Conservation (phyloP, 2,888 invertebrate genomes). For the Megaustenia siamemsis region DNA sequence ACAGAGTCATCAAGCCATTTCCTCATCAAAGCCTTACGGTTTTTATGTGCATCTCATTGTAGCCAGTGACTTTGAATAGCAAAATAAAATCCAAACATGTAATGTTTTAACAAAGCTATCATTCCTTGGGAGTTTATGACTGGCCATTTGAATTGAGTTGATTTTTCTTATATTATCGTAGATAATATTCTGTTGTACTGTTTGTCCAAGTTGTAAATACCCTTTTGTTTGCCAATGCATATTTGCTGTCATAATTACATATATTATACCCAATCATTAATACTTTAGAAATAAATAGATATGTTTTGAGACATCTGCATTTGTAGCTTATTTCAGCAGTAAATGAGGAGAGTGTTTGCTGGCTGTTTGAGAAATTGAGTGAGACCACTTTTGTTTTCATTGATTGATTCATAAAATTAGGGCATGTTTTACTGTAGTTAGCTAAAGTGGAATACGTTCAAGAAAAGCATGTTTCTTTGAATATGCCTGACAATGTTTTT, state of each 20-base stretch:
- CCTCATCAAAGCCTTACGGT: neutral
- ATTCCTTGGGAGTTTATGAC: conserved; percentile 26
- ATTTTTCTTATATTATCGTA: neutral
- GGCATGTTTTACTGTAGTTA: too few species aligned
- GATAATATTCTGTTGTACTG: conserved; percentile 14
- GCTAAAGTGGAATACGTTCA: too few species aligned
- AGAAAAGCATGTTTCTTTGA: too few species aligned
- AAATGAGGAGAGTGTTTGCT: neutral
- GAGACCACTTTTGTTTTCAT: too few species aligned
- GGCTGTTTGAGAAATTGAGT: neutral
- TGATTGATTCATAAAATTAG: too few species aligned
- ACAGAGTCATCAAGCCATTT: neutral
- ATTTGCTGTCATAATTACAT: conserved; percentile 38
- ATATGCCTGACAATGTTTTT: too few species aligned
- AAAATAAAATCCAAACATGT: neutral
- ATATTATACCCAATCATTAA: conserved; percentile 12
- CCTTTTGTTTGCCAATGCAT: conserved; percentile 5
- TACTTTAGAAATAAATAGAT: conserved; percentile 39
- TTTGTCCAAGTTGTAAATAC: conserved; percentile 25
- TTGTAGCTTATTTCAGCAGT: neutral
- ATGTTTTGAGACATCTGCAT: conserved; percentile 4
- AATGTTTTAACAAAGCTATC: conserved; percentile 14
- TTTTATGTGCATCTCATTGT: neutral
- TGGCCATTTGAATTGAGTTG: conserved; percentile 1
- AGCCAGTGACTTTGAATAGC: neutral